Evolutionary conservation across 2,888 invertebrate genomes (phyloP).

Genomic region (Drosophila kuntzei): DNA sequence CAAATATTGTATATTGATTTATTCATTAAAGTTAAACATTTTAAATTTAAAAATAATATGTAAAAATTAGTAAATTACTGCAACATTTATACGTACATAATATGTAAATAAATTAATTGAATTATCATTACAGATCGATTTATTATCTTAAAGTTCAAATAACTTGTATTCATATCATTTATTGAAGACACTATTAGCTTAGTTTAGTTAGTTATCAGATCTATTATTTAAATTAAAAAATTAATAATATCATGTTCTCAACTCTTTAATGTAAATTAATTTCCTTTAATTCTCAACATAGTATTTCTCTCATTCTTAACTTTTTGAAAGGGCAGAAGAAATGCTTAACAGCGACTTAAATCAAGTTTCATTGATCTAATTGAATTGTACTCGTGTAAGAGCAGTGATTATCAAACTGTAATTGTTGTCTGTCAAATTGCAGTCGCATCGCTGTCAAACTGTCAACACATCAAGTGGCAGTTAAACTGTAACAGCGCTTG

Average conservation of each 20-base stretch:
- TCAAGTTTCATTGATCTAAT: constrained; percentile 1
- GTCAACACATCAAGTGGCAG: constrained; percentile 24
- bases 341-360: not conserved
- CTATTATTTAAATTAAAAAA: not conserved
- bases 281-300: no score
- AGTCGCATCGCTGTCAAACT: constrained; percentile 19
- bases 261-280: no score
- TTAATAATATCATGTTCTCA: not conserved
- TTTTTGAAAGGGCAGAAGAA: not conserved
- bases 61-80: no score
- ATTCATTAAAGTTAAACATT: no score
- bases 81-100: no score
- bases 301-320: not conserved
- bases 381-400: not conserved
- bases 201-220: not conserved
- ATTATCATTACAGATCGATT: no score
- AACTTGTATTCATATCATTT: no score
- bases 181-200: not conserved
- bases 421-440: constrained; percentile 1
- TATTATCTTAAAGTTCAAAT: no score
- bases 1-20: not conserved
- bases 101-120: no score
- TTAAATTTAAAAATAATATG: no score
- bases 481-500: constrained; percentile 31
- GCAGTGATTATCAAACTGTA: constrained; percentile 12